Evolutionary conservation across 2,113 vertebrate genomes (phyloP).

Genomic region (Pangasianodon gigas): DNA sequence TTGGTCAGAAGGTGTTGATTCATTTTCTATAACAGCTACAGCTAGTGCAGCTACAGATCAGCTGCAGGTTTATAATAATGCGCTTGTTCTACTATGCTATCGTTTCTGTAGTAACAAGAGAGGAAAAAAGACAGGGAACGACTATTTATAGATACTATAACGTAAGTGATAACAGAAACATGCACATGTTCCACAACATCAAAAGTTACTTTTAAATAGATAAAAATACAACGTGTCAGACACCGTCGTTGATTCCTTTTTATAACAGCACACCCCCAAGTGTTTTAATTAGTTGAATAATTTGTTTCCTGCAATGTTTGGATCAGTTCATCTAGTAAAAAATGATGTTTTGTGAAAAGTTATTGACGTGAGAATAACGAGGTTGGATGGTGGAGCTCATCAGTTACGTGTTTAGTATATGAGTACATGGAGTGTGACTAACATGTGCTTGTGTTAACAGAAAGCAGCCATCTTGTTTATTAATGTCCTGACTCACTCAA

Average conservation of each 20-base stretch:
- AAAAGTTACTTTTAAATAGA: background rate
- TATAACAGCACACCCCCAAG: background rate
- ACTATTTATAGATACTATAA: background rate
- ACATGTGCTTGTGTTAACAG: conserved; percentile 3
- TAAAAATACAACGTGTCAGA: background rate
- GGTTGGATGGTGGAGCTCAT: background rate
- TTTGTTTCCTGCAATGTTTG: background rate
- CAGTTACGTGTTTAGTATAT: background rate
- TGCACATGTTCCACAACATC: background rate
- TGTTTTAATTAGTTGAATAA: background rate
- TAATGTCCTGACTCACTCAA: background rate
- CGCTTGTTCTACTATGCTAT: no score
- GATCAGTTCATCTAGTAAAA: background rate
- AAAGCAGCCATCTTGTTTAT: conserved; percentile 4
- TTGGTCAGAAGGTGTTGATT: background rate
- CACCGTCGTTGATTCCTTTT: background rate
- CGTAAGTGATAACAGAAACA: background rate
- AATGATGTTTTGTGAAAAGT: background rate
- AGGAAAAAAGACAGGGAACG: background rate
- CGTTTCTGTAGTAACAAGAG: background rate
- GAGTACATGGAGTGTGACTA: conserved; percentile 3
- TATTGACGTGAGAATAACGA: background rate
- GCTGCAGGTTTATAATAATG: background rate
- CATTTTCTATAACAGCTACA: no score
- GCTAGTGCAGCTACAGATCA: no score